These are phyloP conservation scores for Agriopis marginaria DNA, from an alignment of 2,888 invertebrate genomes.

Conservation along the genomic window DNA sequence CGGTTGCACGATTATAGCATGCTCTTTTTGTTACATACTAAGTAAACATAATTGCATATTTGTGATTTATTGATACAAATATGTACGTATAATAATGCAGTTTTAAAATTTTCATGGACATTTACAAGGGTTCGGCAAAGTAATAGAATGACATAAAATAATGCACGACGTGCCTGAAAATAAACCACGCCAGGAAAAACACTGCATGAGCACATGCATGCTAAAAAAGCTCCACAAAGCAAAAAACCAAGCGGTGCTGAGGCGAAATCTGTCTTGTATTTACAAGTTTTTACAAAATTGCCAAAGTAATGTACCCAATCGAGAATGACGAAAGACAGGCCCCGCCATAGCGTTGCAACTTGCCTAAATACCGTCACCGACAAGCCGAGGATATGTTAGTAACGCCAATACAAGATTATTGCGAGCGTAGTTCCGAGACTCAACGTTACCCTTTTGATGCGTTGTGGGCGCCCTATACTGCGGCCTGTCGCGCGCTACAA, in stretches of 20 bases:
- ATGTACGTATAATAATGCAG: neutral
- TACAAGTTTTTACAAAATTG: conserved; percentile 57
- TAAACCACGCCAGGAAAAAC: conserved; percentile 26
- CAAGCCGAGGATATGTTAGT: conserved; percentile 74
- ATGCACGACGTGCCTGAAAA: conserved; percentile 25
- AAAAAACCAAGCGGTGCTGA: conserved; percentile 41
- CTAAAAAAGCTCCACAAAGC: conserved; percentile 30
- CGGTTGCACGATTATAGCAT: conserved; percentile 30
- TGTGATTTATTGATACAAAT: conserved; percentile 4
- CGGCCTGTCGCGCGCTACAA: conserved; percentile 79
- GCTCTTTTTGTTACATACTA: conserved; percentile 8
- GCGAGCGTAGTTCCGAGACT: conserved; percentile 65
- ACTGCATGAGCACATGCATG: conserved; percentile 38
- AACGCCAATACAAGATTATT: conserved; percentile 68
- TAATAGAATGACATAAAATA: conserved; percentile 23
- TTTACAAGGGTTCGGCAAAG: conserved; percentile 24
- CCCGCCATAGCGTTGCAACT: conserved; percentile 68
- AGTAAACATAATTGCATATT: neutral
- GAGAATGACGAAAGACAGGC: conserved; percentile 62
- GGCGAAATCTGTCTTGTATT: conserved; percentile 65
- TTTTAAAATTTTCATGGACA: conserved; percentile 2
- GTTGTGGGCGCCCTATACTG: conserved; percentile 78
- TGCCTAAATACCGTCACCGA: conserved; percentile 78
- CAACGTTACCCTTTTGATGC: conserved; percentile 83
- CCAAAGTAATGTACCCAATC: conserved; percentile 38